phyloP scores from a whole-genome alignment of 2,113 vertebrate genomes.

The Ploceus nigricollis region DNA sequence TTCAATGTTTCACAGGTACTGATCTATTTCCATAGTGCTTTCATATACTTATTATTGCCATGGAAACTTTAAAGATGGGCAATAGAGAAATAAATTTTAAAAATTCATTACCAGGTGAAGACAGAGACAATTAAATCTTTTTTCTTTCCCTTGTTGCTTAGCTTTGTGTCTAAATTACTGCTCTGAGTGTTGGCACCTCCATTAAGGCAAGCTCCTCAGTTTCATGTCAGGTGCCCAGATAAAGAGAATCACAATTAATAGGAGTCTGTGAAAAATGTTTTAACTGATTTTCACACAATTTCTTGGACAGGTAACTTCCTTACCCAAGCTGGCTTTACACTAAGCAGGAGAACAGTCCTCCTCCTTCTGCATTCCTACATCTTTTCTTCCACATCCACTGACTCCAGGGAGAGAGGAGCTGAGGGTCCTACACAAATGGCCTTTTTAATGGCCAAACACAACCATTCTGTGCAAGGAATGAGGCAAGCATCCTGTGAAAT shows the following conservation, averaged over 20 bases:
- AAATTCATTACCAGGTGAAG: background rate
- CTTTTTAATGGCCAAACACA: background rate
- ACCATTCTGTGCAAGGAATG: background rate
- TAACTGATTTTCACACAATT: background rate
- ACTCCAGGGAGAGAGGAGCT: background rate
- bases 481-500: background rate
- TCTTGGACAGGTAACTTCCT: background rate
- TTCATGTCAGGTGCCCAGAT: background rate
- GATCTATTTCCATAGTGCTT: background rate
- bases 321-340: background rate
- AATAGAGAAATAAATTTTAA: background rate
- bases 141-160: background rate
- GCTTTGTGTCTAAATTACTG: background rate
- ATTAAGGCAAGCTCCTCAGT: background rate
- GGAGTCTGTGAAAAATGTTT: background rate
- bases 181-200: background rate
- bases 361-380: background rate
- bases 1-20: background rate
- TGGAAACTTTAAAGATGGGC: background rate
- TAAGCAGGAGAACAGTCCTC: background rate
- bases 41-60: background rate
- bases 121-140: background rate
- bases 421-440: background rate
- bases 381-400: background rate
- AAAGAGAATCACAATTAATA: background rate